phyloP scores from a whole-genome alignment of 2,888 invertebrate genomes.

The Phortica okadai region DNA sequence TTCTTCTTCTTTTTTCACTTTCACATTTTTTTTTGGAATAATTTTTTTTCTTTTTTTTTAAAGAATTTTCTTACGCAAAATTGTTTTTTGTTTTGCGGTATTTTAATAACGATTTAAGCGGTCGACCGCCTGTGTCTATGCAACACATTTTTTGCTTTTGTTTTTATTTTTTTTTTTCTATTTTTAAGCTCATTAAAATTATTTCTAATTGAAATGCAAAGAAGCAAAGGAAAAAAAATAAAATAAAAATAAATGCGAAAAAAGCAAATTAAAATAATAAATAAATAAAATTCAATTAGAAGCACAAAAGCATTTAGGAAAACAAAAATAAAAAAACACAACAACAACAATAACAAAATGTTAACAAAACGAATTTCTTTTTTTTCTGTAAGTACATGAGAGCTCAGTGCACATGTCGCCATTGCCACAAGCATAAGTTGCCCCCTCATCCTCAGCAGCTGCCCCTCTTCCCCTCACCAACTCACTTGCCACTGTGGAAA shows the following conservation, averaged over 20 bases:
- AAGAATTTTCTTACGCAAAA: too few relatives aligned
- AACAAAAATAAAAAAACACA: neutral
- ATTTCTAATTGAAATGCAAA: neutral
- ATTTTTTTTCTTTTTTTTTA: too few relatives aligned
- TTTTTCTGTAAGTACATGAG: neutral
- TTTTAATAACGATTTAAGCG: neutral
- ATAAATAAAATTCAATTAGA: slow-evolving; percentile 9
- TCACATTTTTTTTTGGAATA: too few relatives aligned
- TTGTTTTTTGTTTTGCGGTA: neutral
- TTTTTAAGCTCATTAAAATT: neutral
- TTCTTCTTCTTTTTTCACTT: too few relatives aligned
- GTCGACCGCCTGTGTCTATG: neutral
- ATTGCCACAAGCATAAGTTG: neutral
- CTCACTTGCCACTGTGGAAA: too few relatives aligned
- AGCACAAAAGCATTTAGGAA: neutral
- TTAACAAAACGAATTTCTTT: neutral
- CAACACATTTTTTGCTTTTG: neutral
- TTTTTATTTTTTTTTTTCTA: neutral
- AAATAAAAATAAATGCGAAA: too few relatives aligned
- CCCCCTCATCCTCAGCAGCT: neutral
- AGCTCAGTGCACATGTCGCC: neutral
- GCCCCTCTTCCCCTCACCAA: neutral
- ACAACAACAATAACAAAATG: neutral
- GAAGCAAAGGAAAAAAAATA: neutral
- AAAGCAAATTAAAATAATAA: neutral